A percentile compares a stretch with the other conserved stretches of the same genome.
These are phyloP conservation scores for Melanotaenia maccullochi DNA, from an alignment of 2,797 vertebrate species.

Conservation along the genomic window DNA sequence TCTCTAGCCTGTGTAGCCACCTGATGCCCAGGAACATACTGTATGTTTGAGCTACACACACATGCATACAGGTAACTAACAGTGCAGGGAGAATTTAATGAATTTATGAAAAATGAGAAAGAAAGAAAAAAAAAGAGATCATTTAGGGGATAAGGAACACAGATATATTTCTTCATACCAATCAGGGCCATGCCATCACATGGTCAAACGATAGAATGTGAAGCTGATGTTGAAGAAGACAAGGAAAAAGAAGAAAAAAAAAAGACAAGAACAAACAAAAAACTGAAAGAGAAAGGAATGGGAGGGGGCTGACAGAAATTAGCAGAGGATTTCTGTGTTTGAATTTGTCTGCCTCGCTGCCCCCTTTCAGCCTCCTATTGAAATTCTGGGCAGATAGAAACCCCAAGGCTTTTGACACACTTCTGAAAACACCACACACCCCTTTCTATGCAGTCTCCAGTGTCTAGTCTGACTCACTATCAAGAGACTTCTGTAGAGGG, in stretches of 20 bases:
- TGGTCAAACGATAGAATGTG: constrained; percentile 39
- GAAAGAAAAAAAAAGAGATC: constrained; percentile 30
- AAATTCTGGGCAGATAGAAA: constrained; percentile 92
- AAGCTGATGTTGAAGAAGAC: constrained; percentile 86
- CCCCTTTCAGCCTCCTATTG: constrained; percentile 88
- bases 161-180: constrained; percentile 61
- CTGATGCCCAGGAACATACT: constrained; percentile 67
- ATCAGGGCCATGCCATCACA: constrained; percentile 76
- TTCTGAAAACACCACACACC: constrained; percentile 89
- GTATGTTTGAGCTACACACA: constrained; percentile 28
- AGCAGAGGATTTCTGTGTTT: constrained; percentile 88
- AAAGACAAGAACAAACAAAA: constrained; percentile 52
- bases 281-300: not conserved
- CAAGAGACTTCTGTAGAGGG: constrained; percentile 38
- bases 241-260: constrained; percentile 78
- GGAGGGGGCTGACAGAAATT: constrained; percentile 89
- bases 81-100: constrained; percentile 54
- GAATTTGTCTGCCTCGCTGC: constrained; percentile 86
- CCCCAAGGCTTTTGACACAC: constrained; percentile 91
- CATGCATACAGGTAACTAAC: constrained; percentile 53
- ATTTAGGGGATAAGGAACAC: constrained; percentile 39
- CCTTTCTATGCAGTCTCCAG: constrained; percentile 86
- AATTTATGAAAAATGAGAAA: constrained; percentile 59
- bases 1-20: constrained; percentile 65
- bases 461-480: constrained; percentile 84